These are phyloP conservation scores for Homalodisca vitripennis DNA, from an alignment of 1,140 invertebrate species.

Conservation along the genomic window DNA sequence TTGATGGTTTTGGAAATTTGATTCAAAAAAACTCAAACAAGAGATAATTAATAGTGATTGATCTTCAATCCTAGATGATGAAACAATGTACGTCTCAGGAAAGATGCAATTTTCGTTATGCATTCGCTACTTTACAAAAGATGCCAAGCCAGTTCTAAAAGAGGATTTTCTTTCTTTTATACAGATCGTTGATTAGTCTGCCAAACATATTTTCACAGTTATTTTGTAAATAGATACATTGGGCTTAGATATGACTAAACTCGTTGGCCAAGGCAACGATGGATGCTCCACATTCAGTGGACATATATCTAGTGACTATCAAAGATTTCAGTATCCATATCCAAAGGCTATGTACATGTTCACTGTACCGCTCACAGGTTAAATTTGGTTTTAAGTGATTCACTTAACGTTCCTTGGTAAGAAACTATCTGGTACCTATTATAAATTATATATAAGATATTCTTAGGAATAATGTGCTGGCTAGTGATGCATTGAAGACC, in stretches of 20 bases:
- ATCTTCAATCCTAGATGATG: neutral
- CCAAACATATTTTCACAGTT: neutral
- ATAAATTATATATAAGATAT: constrained; percentile 18
- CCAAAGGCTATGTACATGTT: constrained; percentile 15
- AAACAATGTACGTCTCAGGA: neutral
- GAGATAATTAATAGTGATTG: neutral
- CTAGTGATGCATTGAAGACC: neutral
- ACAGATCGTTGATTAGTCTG: neutral
- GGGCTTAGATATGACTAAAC: constrained; percentile 18
- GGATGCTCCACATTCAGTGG: constrained; percentile 27
- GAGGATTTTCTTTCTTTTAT: neutral
- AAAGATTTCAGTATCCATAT: constrained; percentile 16
- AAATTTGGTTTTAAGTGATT: constrained; percentile 26
- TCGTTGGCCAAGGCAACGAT: constrained; percentile 31
- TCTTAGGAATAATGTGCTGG: neutral
- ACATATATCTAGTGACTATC: constrained; percentile 1
- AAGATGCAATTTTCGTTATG: neutral
- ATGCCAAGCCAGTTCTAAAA: neutral
- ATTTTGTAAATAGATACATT: neutral
- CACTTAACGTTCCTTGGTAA: constrained; percentile 25
- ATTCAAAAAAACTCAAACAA: neutral
- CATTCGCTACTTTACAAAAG: neutral
- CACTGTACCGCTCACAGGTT: constrained; percentile 30
- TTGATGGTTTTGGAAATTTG: neutral
- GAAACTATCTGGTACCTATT: constrained; percentile 21